phyloP scores from a whole-genome alignment of 1,140 invertebrate species.

The Thrips palmi region DNA sequence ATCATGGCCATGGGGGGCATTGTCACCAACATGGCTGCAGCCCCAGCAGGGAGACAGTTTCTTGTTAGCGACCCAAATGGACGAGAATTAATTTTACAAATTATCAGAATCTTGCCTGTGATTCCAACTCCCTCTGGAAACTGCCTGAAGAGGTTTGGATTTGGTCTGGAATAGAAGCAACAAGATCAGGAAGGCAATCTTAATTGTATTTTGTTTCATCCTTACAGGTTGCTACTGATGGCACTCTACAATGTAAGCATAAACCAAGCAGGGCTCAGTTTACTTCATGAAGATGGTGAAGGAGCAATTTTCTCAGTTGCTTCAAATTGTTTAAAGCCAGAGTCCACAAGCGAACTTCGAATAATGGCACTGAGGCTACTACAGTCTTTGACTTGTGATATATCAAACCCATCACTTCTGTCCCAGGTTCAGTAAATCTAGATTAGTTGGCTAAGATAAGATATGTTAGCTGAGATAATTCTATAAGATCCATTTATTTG shows the following conservation, averaged over 20 bases:
- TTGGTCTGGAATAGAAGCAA: conserved; percentile 3
- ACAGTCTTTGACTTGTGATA: conserved; percentile 21
- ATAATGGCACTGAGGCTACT: conserved; percentile 20
- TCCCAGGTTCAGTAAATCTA: too few relatives aligned
- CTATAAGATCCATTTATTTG: too few relatives aligned
- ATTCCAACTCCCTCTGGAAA: conserved; percentile 19
- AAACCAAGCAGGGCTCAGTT: conserved; percentile 19
- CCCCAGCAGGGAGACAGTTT: conserved; percentile 22
- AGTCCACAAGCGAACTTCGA: conserved; percentile 17
- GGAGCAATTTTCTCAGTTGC: conserved; percentile 7
- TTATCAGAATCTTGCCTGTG: conserved; percentile 18
- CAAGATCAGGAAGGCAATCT: background rate
- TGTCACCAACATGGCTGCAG: conserved; percentile 23
- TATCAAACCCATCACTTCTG: conserved; percentile 16
- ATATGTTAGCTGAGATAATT: too few relatives aligned
- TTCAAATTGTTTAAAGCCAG: conserved; percentile 17
- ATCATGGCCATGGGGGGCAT: conserved; percentile 23
- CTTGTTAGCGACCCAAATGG: conserved; percentile 21
- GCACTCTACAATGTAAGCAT: conserved; percentile 25
- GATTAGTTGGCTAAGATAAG: too few relatives aligned
- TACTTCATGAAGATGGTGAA: conserved; percentile 18
- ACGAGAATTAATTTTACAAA: conserved; percentile 19
- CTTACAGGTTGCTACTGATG: conserved; percentile 22
- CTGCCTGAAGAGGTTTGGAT: conserved; percentile 16
- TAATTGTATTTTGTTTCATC: conserved; percentile 3